Evolutionary conservation across 1,140 invertebrate genomes (phyloP).

Genomic region (Mycetomoellerius zeteki): DNA sequence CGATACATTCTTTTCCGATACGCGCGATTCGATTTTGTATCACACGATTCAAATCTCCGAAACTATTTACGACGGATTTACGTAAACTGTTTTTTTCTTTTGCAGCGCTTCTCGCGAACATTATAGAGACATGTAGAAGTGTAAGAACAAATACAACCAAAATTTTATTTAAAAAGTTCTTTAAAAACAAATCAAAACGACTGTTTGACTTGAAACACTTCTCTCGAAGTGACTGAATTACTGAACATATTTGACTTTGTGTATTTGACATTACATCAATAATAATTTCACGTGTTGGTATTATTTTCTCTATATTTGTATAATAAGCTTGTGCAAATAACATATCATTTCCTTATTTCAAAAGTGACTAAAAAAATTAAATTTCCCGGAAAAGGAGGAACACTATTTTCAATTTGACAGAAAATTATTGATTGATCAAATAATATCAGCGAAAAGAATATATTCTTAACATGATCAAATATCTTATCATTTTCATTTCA

Average conservation of each 20-base stretch:
- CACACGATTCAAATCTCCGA: neutral
- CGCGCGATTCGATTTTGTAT: neutral
- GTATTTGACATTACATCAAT: neutral
- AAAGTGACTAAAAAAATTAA: no score
- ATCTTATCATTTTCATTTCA: no score
- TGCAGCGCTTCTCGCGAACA: neutral
- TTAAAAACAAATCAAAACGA: neutral
- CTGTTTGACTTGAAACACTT: neutral
- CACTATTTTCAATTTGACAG: no score
- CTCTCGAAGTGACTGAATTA: neutral
- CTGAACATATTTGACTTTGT: neutral
- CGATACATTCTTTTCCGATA: slow-evolving; percentile 15
- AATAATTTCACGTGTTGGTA: neutral
- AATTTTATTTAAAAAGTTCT: neutral
- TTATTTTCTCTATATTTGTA: neutral
- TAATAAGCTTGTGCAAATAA: neutral
- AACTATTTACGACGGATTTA: slow-evolving; percentile 24
- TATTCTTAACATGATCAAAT: no score
- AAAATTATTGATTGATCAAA: no score
- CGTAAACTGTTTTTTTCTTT: slow-evolving; percentile 25
- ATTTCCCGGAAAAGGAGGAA: no score
- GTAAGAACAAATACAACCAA: neutral
- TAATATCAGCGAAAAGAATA: no score
- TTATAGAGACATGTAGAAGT: neutral
- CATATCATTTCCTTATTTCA: no score